Evolutionary conservation across 64 coral and sea anemone species (phyloP).

Genomic region (Stichodactyla helianthus): DNA sequence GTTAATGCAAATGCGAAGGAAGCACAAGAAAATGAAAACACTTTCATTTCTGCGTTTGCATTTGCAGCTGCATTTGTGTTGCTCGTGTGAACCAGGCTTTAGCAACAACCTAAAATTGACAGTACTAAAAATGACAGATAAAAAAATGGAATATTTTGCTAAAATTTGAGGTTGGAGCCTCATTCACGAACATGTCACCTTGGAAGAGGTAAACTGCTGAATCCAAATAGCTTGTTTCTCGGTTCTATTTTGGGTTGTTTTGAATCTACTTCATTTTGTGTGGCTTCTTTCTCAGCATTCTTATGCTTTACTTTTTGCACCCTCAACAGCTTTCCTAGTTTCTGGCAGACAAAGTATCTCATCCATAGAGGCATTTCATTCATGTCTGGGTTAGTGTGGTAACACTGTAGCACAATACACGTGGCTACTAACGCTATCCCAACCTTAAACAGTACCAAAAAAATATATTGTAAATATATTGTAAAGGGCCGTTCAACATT

Average conservation of each 20-base stretch:
- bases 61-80: too few species aligned
- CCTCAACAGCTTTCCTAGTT: slow-evolving; percentile 44
- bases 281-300: slow-evolving; percentile 20
- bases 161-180: too few species aligned
- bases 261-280: not conserved
- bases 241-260: not conserved
- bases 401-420: slow-evolving; percentile 44
- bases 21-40: too few species aligned
- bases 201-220: not conserved
- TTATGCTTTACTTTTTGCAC: slow-evolving; percentile 12
- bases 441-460: slow-evolving; percentile 20
- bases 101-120: too few species aligned
- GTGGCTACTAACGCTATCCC: slow-evolving; percentile 63
- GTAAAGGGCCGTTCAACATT: too few species aligned
- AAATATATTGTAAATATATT: too few species aligned
- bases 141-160: too few species aligned
- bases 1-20: too few species aligned
- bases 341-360: slow-evolving; percentile 34
- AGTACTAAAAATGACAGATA: too few species aligned
- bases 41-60: too few species aligned
- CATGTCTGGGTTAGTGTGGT: slow-evolving; percentile 55
- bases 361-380: slow-evolving; percentile 74
- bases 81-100: too few species aligned
- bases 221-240: slow-evolving; percentile 20
- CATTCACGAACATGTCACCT: not conserved